phyloP scores from a whole-genome alignment of 1,140 invertebrate genomes.

The Drosophila lini region DNA sequence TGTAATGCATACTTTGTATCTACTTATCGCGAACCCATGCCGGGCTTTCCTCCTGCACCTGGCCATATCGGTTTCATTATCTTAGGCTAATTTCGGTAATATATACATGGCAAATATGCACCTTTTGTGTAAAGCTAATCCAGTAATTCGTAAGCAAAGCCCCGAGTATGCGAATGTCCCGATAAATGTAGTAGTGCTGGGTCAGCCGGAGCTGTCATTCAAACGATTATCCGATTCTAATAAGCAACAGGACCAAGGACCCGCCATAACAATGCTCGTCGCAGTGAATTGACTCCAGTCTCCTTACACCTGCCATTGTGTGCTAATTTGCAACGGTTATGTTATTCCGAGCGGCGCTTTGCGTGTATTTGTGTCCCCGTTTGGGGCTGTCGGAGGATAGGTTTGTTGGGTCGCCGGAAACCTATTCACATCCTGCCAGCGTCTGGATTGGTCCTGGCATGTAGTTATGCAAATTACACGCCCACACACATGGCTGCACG shows the following conservation, averaged over 20 bases:
- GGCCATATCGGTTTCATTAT: background rate
- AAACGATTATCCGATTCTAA: slow-evolving; percentile 44
- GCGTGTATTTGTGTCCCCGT: slow-evolving; percentile 36
- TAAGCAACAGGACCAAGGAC: slow-evolving; percentile 26
- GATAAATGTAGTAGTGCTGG: slow-evolving; percentile 13
- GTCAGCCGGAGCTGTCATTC: slow-evolving; percentile 19
- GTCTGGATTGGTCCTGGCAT: slow-evolving; percentile 34
- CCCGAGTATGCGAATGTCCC: slow-evolving; percentile 1
- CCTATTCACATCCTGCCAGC: slow-evolving; percentile 55
- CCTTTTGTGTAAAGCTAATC: slow-evolving; percentile 13
- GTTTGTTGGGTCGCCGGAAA: slow-evolving; percentile 24
- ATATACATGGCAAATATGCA: background rate
- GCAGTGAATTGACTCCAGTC: slow-evolving; percentile 22
- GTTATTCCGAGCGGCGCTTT: slow-evolving; percentile 62
- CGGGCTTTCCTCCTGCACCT: background rate
- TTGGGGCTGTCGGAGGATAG: slow-evolving; percentile 33
- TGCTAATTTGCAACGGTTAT: slow-evolving; percentile 72
- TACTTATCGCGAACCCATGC: background rate
- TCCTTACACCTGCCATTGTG: slow-evolving; percentile 44
- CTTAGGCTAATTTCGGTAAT: background rate
- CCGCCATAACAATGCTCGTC: slow-evolving; percentile 23
- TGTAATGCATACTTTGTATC: background rate
- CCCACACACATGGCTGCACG: slow-evolving; percentile 33
- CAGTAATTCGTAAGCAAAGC: slow-evolving; percentile 29
- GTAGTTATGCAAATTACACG: slow-evolving; percentile 74